Base-by-base conservation (phyloP, 2,113 vertebrate species). In the Boulengerochromis microlepis region DNA sequence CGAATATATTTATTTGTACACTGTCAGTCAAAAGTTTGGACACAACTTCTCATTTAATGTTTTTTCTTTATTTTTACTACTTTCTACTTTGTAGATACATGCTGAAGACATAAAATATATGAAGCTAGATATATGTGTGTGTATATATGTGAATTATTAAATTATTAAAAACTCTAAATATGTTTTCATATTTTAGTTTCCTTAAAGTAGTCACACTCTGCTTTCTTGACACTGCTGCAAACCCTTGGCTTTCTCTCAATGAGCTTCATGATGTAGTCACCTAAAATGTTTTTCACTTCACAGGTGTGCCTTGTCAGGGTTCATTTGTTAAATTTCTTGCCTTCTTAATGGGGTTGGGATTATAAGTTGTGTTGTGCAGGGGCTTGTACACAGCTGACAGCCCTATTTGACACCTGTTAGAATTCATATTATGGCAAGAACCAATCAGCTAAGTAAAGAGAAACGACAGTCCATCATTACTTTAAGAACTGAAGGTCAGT, bases 331-430 rank as follows among this genome's bases (percentile, higher is more conserved):
- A 61, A 31, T 18, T 18, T 6, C 3, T 61, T 61, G 8, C 8
- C 57, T 61, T 61, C 57, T 31, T 31, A 18, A 18, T 31, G 57
- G 9, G 16, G 57, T 61, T 61, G 57, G 29, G 29, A 19, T 2
- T 6, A 61, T 61, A 18, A 61, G 1, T 61, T 19, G 26, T 7
- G 29, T 61, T 19, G 57, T 61, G 57, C 57, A 61, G 16, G 3
- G 8, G 57, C 29, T 53, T 31, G 57, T 31, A 31, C 57, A 31
- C 26, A 61, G 8, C 26, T 61, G 57, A 31, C 57, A 19, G 29
- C 29, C 57, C 16, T 61, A 61, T 61, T 61, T 61, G 57, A 61
- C 0, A 61, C 0, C 57, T 4, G 0, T 31, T 61, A 1, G 0
- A 59, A 59, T 59, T 18, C 50, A 2, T 18, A 59, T 59, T 31